Conservation (phyloP, 2,113 vertebrate genomes). For the Tachysurus fulvidraco region DNA sequence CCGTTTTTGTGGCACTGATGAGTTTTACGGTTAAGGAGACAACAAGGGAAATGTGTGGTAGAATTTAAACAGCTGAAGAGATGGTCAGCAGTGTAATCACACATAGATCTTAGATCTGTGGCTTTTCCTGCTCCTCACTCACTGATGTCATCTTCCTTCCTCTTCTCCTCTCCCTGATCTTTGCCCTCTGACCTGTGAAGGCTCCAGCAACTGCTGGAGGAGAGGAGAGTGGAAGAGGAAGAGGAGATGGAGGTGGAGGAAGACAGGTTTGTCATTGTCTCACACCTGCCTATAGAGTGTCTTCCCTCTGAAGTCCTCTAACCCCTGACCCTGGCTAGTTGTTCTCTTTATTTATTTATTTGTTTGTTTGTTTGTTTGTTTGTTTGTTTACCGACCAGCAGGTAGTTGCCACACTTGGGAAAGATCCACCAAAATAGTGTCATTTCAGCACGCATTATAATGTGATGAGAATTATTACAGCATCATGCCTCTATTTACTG, state of each 20-base stretch:
- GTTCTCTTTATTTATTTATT: slow-evolving; percentile 72
- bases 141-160: slow-evolving; percentile 37
- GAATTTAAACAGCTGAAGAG: background rate
- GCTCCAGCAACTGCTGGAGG: slow-evolving; percentile 95
- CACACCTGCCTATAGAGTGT: slow-evolving; percentile 17
- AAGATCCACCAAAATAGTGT: slow-evolving; percentile 39
- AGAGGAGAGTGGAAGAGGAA: slow-evolving; percentile 83
- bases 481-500: background rate
- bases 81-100: background rate
- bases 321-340: slow-evolving; percentile 61
- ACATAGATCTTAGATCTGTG: background rate
- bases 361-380: slow-evolving; percentile 41
- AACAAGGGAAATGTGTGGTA: background rate
- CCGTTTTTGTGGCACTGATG: background rate
- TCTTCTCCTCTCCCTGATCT: slow-evolving; percentile 75
- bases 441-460: background rate
- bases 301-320: slow-evolving; percentile 66
- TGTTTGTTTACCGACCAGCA: slow-evolving; percentile 50
- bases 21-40: background rate
- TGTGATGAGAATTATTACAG: background rate
- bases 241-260: slow-evolving; percentile 71
- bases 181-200: slow-evolving; percentile 78
- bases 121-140: slow-evolving; percentile 25
- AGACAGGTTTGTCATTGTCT: slow-evolving; percentile 70
- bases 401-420: slow-evolving; percentile 64